Conservation (phyloP, 2,113 vertebrate genomes). For the Leptobrachium leishanense region DNA sequence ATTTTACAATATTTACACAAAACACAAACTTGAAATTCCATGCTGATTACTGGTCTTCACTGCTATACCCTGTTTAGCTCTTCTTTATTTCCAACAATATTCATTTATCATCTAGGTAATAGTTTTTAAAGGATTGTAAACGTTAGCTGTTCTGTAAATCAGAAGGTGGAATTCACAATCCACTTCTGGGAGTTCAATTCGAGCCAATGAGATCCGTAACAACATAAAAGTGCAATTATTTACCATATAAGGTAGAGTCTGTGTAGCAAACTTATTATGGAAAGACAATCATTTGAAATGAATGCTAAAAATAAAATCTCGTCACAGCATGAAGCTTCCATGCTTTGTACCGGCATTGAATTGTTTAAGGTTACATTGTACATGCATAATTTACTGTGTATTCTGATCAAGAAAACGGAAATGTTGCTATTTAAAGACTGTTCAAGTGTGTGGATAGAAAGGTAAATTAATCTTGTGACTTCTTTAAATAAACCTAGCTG, state of each 20-base stretch:
- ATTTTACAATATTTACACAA: too few species aligned
- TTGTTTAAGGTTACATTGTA: background rate
- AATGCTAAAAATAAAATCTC: background rate
- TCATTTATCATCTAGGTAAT: too few species aligned
- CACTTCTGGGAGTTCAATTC: too few species aligned
- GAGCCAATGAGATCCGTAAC: too few species aligned
- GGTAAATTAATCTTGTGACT: constrained; percentile 15
- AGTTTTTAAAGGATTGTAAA: too few species aligned
- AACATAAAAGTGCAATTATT: too few species aligned
- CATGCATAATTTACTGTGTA: background rate
- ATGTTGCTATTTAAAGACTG: constrained; percentile 1
- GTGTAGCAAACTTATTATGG: background rate
- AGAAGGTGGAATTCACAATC: too few species aligned
- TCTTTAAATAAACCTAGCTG: constrained; percentile 74
- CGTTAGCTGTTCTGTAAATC: too few species aligned
- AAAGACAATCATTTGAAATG: background rate
- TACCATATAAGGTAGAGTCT: background rate
- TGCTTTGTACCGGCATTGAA: background rate
- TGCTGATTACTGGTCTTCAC: too few species aligned
- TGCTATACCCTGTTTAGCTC: too few species aligned
- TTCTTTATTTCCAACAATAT: too few species aligned
- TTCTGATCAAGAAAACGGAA: background rate
- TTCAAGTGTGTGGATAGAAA: constrained; percentile 9
- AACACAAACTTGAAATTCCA: too few species aligned
- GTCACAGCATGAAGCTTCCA: background rate